Base-by-base conservation (phyloP, 2,797 vertebrate species). In the Hippocampus kuda region DNA sequence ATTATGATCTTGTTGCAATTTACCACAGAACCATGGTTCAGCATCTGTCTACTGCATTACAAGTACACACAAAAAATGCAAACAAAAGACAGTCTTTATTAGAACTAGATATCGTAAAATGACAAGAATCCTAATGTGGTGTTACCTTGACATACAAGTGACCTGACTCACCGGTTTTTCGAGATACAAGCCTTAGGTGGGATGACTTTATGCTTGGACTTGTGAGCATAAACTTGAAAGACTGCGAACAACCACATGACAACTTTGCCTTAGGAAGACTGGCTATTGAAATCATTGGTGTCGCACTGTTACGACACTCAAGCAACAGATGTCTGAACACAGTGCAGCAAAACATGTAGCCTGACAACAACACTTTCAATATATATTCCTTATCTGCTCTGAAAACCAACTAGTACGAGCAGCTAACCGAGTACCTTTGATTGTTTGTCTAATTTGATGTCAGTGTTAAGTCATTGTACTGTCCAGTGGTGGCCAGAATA, bases 81-180 rank as follows among this genome's bases (percentile, higher is more conserved):
- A 34, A 38, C 18, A 34, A 44, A 49, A 66, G 51, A n/a, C 2
- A 67, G 62, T 57, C 65, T 86, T 85, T 84, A 85, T 84, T 87
- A 18, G 70, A 74, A 75, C 65, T 18, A 41, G 11, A 63, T 77
- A 76, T 74, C 84, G 68, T 76, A 56, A 16, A 71, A 26, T 59
- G 64, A 74, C 34, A 77, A 59, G 18, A 24, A 60, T 18, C 2
- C 51, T 24, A 24, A 8, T 4, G n/a, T 10, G 16, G 26, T 30
- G 56, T 16, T 18, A 61, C 30, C 30, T 38, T 34, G 2, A 56
- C 11, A 34, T 18, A 20, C 27, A 26, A 30, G 57, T 60, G 59
- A 24, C 22, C n/a, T 4, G 10, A 54, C 10, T 10, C 2, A 61
- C 18, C 16, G 18, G 16, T 60, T 30, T 60, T 30, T 53, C 51